Evolutionary conservation across 2,888 invertebrate genomes (phyloP), one percentile per base, ranked within the genome.

Genomic region (Tenthredo mesomela): DNA sequence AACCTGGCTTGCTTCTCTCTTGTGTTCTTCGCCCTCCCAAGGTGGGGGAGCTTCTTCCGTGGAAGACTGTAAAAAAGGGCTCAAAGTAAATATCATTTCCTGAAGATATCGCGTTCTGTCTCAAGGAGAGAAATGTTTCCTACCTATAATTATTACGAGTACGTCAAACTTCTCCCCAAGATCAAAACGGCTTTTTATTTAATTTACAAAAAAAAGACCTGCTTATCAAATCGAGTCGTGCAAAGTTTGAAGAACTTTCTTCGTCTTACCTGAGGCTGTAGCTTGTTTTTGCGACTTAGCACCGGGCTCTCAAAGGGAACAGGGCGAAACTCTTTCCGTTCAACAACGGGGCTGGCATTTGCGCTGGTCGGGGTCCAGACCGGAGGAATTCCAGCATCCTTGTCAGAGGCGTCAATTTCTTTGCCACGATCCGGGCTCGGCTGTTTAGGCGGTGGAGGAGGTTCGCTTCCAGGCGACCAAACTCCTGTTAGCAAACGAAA

Each of bases 331-430:
- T 96, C 95, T 93, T 97, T 97, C 88, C 97, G 95, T 88, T 96
- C 96, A 43, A 95, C 94, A 83, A 95, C 95, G 65, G 97, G 97
- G 90, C 97, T 97, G 54, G 97, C 95, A 87, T 95, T 95, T 77
- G 96, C 95, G 91, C 95, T 95, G 89, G 95, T 95, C 15, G 98
- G 97, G 43, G 96, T 96, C 98, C 98, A 98, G 88, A 97, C 94
- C 29, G 97, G 96, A 75, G 95, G 95, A 85, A 96, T 94, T 83
- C 96, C 95, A 87, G 95, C 94, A 91, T 94, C 93, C 89, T 93
- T 93, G 80, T 95, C 89, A 94, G 95, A 86, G 95, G 94, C 73
- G 87, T 86, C 67, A 88, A 86, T 86, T 92, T 94, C 91, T 93
- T 94, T 94, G 89, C 90, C 94, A 90, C 92, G 94, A 87, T 91